Conservation (phyloP, 1,140 invertebrate genomes). For the Anastrepha ludens region DNA sequence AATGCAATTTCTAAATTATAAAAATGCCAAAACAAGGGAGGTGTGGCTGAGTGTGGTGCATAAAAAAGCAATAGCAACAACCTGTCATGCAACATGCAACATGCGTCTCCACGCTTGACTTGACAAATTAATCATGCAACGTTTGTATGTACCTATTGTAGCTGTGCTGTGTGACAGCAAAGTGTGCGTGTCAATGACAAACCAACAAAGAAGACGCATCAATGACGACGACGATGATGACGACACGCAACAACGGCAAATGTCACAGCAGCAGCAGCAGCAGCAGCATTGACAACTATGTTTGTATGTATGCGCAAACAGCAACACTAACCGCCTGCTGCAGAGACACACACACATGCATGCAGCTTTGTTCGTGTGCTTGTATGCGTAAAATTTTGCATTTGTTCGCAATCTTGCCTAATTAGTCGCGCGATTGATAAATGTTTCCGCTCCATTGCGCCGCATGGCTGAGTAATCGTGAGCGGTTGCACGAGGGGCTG, state of each 20-base stretch:
- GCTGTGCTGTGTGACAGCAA: not conserved
- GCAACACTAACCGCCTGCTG: not conserved
- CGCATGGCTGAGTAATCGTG: not conserved
- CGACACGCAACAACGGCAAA: slow-evolving; percentile 23
- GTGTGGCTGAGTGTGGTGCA: not conserved
- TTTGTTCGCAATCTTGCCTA: slow-evolving; percentile 50
- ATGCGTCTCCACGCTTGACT: slow-evolving; percentile 43
- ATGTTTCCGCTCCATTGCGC: slow-evolving; percentile 46
- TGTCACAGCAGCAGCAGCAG: not conserved
- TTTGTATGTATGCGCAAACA: not conserved
- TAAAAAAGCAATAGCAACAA: not conserved
- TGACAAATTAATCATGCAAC: slow-evolving; percentile 52
- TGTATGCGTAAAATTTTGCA: slow-evolving; percentile 45
- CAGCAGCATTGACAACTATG: not conserved
- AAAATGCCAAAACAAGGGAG: slow-evolving; percentile 4
- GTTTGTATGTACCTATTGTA: not conserved
- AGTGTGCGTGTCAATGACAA: slow-evolving; percentile 30
- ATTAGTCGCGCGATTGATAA: slow-evolving; percentile 52
- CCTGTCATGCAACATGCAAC: slow-evolving; percentile 26
- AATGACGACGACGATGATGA: not conserved
- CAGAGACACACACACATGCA: not conserved
- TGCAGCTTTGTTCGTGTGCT: slow-evolving; percentile 26
- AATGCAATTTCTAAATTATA: not conserved
- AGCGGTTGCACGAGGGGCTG: not conserved
- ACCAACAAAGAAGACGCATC: slow-evolving; percentile 16